phyloP scores from a whole-genome alignment of 2,113 vertebrate genomes.

The Pseudopodoces humilis region DNA sequence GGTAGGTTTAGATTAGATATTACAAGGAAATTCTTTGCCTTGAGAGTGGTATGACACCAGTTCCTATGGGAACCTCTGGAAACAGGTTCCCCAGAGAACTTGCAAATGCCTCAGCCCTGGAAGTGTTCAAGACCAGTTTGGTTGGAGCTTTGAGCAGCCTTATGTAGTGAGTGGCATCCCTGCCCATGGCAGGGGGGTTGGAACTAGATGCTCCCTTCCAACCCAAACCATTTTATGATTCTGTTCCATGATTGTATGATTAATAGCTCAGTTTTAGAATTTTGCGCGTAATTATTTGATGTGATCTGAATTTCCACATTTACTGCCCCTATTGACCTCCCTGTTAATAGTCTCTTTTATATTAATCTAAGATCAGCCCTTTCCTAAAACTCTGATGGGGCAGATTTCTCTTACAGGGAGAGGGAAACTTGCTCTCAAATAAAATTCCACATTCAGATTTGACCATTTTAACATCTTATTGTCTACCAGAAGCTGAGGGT shows the following conservation, averaged over 20 bases:
- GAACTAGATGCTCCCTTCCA: not conserved
- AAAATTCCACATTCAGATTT: not conserved
- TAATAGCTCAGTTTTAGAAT: not conserved
- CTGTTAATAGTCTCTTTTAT: not conserved
- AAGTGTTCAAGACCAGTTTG: not conserved
- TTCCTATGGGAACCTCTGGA: not conserved
- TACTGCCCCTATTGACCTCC: not conserved
- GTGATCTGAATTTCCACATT: not conserved
- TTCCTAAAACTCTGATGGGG: not conserved
- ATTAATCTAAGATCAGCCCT: not conserved
- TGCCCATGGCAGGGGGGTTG: not conserved
- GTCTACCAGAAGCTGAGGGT: not conserved
- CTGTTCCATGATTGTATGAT: not conserved
- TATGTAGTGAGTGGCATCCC: not conserved
- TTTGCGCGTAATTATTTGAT: not conserved
- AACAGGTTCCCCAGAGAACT: not conserved
- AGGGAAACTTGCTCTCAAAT: not conserved
- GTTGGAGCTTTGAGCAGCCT: not conserved
- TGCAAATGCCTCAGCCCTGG: not conserved
- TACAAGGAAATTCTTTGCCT: not conserved
- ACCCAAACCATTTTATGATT: not conserved
- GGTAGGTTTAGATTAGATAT: not conserved
- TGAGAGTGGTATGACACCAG: not conserved
- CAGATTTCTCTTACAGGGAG: not conserved
- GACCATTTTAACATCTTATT: not conserved